phyloP scores from a whole-genome alignment of 2,888 invertebrate species.

The Archips crataeganus region DNA sequence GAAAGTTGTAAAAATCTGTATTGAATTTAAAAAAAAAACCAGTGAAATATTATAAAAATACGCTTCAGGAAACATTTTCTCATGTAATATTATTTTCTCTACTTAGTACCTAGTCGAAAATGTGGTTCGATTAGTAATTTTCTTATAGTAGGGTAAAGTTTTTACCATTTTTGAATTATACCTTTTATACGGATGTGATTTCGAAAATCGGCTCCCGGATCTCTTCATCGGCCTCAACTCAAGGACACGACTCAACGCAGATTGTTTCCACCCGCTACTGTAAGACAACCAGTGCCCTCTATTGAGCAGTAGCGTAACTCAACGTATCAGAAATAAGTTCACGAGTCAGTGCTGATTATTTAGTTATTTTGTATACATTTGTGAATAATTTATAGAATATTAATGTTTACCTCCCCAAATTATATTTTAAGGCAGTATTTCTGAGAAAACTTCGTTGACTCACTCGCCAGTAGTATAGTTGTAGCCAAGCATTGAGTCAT shows the following conservation, averaged over 20 bases:
- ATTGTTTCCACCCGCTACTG: background rate
- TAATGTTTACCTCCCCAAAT: background rate
- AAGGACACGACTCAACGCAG: background rate
- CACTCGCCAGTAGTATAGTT: background rate
- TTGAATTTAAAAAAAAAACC: too few species aligned
- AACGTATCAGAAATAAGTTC: background rate
- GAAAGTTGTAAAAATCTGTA: too few species aligned
- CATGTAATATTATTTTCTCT: too few species aligned
- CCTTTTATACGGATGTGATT: too few species aligned
- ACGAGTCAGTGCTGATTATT: background rate
- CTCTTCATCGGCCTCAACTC: too few species aligned
- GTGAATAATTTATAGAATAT: background rate
- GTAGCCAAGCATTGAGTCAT: background rate
- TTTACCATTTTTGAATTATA: too few species aligned
- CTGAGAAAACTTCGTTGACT: background rate
- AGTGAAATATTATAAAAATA: too few species aligned
- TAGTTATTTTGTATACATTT: background rate
- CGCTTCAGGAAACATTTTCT: too few species aligned
- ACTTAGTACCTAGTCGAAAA: too few species aligned
- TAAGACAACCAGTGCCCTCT: conserved; percentile 14
- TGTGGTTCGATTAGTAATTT: too few species aligned
- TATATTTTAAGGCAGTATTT: background rate
- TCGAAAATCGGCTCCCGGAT: too few species aligned
- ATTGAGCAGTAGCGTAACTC: conserved; percentile 22
- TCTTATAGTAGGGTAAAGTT: too few species aligned